Evolutionary conservation across 2,797 vertebrate species (phyloP).

Genomic region (Oryzias sinensis): DNA sequence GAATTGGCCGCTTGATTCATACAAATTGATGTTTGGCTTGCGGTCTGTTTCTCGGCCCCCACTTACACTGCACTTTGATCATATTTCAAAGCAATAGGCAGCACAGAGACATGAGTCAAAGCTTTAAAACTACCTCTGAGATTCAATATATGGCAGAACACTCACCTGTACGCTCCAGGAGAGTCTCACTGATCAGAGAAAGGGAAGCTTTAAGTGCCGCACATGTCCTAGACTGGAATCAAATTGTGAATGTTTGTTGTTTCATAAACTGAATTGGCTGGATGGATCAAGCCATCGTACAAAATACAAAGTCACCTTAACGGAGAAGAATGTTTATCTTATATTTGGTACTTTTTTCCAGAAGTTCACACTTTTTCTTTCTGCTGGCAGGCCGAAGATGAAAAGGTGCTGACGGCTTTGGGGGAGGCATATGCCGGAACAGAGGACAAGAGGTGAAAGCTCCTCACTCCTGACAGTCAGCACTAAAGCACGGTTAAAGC

Average conservation of each 20-base stretch:
- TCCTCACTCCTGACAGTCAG: too few relatives aligned
- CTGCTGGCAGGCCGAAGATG: too few relatives aligned
- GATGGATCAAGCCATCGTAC: too few relatives aligned
- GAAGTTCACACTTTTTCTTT: too few relatives aligned
- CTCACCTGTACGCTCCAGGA: slow-evolving; percentile 40
- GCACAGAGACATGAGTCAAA: slow-evolving; percentile 49
- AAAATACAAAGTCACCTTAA: too few relatives aligned
- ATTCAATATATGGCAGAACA: slow-evolving; percentile 29
- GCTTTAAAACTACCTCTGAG: slow-evolving; percentile 49
- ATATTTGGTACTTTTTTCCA: too few relatives aligned
- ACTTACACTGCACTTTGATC: slow-evolving; percentile 71
- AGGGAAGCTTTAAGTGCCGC: background rate
- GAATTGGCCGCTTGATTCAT: slow-evolving; percentile 71
- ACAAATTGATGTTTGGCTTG: slow-evolving; percentile 76
- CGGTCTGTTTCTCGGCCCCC: slow-evolving; percentile 60
- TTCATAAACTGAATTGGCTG: background rate
- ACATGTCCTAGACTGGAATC: slow-evolving; percentile 1
- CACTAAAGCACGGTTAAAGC: too few relatives aligned
- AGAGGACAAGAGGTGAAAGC: too few relatives aligned
- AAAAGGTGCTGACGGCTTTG: too few relatives aligned
- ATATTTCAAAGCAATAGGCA: slow-evolving; percentile 73
- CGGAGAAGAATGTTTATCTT: too few relatives aligned
- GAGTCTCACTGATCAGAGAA: slow-evolving; percentile 24
- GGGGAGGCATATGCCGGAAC: too few relatives aligned
- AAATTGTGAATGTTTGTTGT: background rate